Percentiles rank a stretch among this genome's conserved stretches.
Evolutionary conservation across 2,113 vertebrate species (phyloP).

Genomic region (Eubucco bourcierii): DNA sequence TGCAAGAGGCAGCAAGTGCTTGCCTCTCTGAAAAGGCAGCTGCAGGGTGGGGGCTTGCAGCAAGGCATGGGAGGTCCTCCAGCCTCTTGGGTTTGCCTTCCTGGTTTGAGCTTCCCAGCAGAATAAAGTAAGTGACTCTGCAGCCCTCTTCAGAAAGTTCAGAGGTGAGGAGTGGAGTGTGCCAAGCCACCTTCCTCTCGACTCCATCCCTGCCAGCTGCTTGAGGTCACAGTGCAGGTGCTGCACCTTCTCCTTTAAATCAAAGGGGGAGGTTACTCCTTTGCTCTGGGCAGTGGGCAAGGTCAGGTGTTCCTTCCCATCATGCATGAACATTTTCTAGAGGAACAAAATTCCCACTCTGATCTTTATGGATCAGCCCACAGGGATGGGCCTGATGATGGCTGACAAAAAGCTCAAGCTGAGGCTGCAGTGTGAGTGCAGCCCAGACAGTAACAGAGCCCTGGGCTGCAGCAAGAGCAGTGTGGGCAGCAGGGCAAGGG

Average conservation of each 20-base stretch:
- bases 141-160: background rate
- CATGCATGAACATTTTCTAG: background rate
- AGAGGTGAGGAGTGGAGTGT: rapidly evolving
- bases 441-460: too few species aligned
- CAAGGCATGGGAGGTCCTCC: background rate
- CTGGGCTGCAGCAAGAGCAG: too few species aligned
- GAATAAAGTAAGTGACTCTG: background rate
- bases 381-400: too few species aligned
- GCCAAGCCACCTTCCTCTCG: background rate
- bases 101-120: background rate
- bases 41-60: background rate
- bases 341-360: background rate
- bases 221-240: rapidly evolving
- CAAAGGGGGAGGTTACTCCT: background rate
- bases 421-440: too few species aligned
- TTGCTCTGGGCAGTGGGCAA: background rate
- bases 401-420: too few species aligned
- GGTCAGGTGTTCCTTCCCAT: background rate
- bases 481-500: too few species aligned
- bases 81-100: background rate
- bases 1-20: rapidly evolving
- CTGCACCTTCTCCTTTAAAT: background rate
- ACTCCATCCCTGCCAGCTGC: background rate
- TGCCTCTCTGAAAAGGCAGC: too few species aligned
- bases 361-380: rapidly evolving